Evolutionary conservation across 2,113 vertebrate species (phyloP).

Genomic region (Excalfactoria chinensis): DNA sequence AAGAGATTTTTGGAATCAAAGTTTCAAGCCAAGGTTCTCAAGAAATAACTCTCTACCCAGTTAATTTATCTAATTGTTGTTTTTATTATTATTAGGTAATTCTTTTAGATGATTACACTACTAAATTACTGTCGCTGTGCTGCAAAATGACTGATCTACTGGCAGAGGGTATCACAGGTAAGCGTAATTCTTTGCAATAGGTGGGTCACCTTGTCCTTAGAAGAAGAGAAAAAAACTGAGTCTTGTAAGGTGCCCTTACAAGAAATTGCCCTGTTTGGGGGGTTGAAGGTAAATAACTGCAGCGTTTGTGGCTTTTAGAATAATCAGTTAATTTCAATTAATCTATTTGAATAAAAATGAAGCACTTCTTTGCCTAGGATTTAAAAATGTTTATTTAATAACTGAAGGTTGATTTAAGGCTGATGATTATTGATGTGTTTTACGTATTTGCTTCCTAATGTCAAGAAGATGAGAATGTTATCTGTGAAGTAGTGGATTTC

Average conservation of each 20-base stretch:
- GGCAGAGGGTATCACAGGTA: constrained; percentile 87
- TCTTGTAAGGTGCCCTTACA: neutral
- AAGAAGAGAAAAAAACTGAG: neutral
- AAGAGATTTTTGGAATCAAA: neutral
- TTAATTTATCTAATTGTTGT: neutral
- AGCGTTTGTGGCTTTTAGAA: neutral
- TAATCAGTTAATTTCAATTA: neutral
- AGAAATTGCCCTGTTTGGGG: neutral
- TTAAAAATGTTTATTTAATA: accelerated
- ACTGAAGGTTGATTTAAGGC: neutral
- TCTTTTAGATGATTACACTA: constrained; percentile 94
- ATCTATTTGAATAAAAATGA: neutral
- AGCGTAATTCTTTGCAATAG: constrained; percentile 5
- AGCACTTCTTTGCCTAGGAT: neutral
- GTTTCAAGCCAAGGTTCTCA: neutral
- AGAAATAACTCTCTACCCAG: neutral
- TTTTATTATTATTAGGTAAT: constrained; percentile 82
- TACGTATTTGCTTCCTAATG: neutral
- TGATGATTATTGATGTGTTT: too few species aligned
- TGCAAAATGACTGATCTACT: constrained; percentile 96
- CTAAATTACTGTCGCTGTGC: constrained; percentile 91
- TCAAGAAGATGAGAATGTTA: neutral
- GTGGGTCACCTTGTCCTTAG: neutral
- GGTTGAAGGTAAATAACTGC: neutral
- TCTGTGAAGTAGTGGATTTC: neutral